Base-by-base conservation (phyloP, 1,140 invertebrate genomes). In the Zaprionus gabonicus region DNA sequence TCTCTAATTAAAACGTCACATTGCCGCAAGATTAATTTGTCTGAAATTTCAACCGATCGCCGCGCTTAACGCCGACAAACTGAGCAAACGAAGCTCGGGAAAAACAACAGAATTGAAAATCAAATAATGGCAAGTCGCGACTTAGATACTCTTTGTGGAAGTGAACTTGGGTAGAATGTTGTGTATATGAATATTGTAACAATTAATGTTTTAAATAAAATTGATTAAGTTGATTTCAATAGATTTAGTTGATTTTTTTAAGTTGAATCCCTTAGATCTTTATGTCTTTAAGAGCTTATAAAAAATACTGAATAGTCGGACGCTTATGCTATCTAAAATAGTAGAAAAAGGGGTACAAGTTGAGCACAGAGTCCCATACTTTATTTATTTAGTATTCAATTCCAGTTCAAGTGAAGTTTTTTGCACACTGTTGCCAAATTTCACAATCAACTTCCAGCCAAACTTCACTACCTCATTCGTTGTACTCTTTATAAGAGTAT, bases 21-120 rank as follows among this genome's bases (percentile, higher is more conserved):
- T 81, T 78, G 67, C 76, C 49, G 70, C 66, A 31, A 36, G 38
- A 51, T 44, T 49, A 55, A 36, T 49, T 46, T 46, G 49, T 34
- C 60, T 74, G 55, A 78, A 90, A 85, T 80, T 57, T 56, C 67
- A 88, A 88, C 84, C 66, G 75, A 38, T 62, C 84, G 27, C 71
- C 73, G 31, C 64, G 81, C 74, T 78, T 56, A 62, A 63, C 46
- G 6, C 56, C 69, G 75, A 72, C 70, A 73, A 83, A 87, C 84
- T 87, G 74, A 75, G 75, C 78, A 71, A 83, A 80, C 73, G 68
- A 65, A 76, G 36, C 73, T 59, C 68, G 25, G 41, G 34, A 49
- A 59, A 71, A 76, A 76, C 73, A 76, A 41, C 59, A 65, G 15
- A 38, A 49, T n/a, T 2, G 4, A 10, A 53, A 51, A 28, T 7